phyloP scores from a whole-genome alignment of 2,888 invertebrate species.

The Drosophila putrida region DNA sequence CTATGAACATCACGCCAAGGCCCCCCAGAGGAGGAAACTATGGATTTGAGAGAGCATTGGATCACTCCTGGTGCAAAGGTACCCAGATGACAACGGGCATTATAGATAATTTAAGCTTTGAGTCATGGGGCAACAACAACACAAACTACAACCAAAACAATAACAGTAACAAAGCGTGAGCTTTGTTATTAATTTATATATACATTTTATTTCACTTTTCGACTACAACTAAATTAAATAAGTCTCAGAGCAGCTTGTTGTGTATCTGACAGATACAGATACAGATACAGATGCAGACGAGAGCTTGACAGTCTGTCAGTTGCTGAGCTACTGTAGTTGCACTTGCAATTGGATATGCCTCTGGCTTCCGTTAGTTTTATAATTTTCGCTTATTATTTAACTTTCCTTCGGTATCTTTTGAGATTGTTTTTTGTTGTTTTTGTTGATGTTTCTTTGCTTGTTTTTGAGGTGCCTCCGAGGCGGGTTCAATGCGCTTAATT shows the following conservation, averaged over 20 bases:
- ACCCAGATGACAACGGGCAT: slow-evolving; percentile 49
- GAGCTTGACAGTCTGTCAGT: slow-evolving; percentile 35
- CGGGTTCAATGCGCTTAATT: slow-evolving; percentile 73
- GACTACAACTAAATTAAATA: slow-evolving; percentile 41
- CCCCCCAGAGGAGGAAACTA: slow-evolving; percentile 29
- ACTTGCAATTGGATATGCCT: slow-evolving; percentile 55
- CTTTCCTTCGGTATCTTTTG: slow-evolving; percentile 60
- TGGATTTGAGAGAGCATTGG: slow-evolving; percentile 10
- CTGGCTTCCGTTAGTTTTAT: slow-evolving; percentile 41
- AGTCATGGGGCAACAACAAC: slow-evolving; percentile 50
- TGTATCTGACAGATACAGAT: slow-evolving; percentile 33
- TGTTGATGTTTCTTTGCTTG: neutral
- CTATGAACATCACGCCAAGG: neutral
- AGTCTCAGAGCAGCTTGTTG: slow-evolving; percentile 9
- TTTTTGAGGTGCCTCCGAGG: slow-evolving; percentile 19
- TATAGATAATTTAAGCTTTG: slow-evolving; percentile 71
- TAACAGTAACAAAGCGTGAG: slow-evolving; percentile 5
- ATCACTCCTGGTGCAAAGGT: slow-evolving; percentile 42
- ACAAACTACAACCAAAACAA: slow-evolving; percentile 17
- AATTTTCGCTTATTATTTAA: slow-evolving; percentile 68
- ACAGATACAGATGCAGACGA: neutral
- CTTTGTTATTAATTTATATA: slow-evolving; percentile 58
- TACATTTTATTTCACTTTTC: slow-evolving; percentile 33
- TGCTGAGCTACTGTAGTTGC: slow-evolving; percentile 9
- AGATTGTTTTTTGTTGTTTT: slow-evolving; percentile 9